Conservation (phyloP, 1,140 invertebrate genomes). For the Drosophila repleta region DNA sequence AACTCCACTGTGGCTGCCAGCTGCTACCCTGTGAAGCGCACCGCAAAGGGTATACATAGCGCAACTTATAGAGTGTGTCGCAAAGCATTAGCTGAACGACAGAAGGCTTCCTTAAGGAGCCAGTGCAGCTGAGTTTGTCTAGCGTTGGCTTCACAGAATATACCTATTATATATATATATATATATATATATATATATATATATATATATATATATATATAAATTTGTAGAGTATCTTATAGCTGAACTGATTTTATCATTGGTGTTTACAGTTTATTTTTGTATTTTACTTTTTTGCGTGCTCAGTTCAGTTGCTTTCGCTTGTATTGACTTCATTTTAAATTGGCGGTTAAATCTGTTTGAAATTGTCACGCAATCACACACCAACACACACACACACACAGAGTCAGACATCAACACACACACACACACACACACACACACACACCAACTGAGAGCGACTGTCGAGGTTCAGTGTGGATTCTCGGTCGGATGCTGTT, state of each 20-base stretch:
- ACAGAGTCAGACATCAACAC: slow-evolving; percentile 38
- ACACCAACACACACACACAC: slow-evolving; percentile 48
- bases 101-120: not conserved
- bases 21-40: slow-evolving; percentile 18
- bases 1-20: slow-evolving; percentile 21
- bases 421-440: slow-evolving; percentile 8
- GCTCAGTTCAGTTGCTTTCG: slow-evolving; percentile 49
- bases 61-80: too few species aligned
- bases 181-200: too few species aligned
- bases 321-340: slow-evolving; percentile 82
- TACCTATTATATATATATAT: too few species aligned
- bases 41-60: not conserved
- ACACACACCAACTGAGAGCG: slow-evolving; percentile 8
- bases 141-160: too few species aligned
- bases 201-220: too few species aligned
- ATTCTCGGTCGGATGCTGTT: slow-evolving; percentile 57
- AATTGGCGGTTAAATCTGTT: slow-evolving; percentile 83
- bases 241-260: not conserved
- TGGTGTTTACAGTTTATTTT: not conserved
- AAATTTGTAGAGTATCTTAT: slow-evolving; percentile 1
- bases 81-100: not conserved
- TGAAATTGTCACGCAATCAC: slow-evolving; percentile 81
- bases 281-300: slow-evolving; percentile 27
- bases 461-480: slow-evolving; percentile 29
- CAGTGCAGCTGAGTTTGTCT: too few species aligned